phyloP scores from a whole-genome alignment of 2,797 vertebrate genomes.

The Arrhamphus sclerolepis region DNA sequence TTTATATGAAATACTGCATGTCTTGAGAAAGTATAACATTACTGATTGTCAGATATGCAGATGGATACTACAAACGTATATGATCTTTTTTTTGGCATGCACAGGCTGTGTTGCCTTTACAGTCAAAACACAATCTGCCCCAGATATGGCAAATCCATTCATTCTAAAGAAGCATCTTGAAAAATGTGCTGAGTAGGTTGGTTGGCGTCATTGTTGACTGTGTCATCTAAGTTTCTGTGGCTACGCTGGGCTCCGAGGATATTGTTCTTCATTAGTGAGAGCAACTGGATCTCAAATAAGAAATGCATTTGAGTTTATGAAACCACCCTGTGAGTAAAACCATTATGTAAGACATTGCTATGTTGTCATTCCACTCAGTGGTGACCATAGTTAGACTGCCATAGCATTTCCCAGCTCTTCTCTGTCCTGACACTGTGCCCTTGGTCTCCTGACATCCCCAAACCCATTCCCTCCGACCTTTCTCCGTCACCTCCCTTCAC shows the following conservation, averaged over 20 bases:
- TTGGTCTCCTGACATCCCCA: conserved; percentile 27
- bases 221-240: conserved; percentile 8
- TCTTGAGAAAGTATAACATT: conserved; percentile 56
- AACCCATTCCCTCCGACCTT: conserved; percentile 16
- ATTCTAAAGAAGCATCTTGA: conserved; percentile 19
- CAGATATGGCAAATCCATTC: conserved; percentile 44
- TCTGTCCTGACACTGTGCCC: conserved; percentile 69
- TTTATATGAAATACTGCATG: conserved; percentile 46
- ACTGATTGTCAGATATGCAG: conserved; percentile 50
- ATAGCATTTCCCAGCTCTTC: conserved; percentile 69
- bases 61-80: conserved; percentile 51
- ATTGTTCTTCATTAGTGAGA: conserved; percentile 16
- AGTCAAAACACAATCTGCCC: conserved; percentile 42
- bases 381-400: conserved; percentile 38
- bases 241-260: conserved; percentile 4
- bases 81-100: conserved; percentile 50
- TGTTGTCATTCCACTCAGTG: conserved; percentile 7
- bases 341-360: background rate
- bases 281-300: conserved; percentile 1
- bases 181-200: conserved; percentile 35
- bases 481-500: conserved; percentile 52
- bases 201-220: conserved; percentile 27
- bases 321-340: no score
- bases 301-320: no score
- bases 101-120: conserved; percentile 39